Base-by-base conservation (phyloP, 2,113 vertebrate genomes). In the Istiophorus platypterus region DNA sequence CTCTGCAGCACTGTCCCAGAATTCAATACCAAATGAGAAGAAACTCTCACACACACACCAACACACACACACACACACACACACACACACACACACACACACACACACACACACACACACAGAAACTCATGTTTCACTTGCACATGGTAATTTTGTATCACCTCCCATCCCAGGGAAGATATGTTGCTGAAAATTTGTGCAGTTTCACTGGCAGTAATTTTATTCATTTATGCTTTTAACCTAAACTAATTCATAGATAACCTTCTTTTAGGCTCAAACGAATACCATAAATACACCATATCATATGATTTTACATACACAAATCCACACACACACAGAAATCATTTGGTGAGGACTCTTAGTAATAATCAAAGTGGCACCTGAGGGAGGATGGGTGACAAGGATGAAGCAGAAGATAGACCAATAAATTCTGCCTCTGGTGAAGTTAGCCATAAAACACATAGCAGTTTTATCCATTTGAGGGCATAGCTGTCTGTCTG, bases 171-270 rank as follows among this genome's bases (percentile, higher is more conserved):
- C 81, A 27, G n/a, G 9, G 59, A 76, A 83, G 80, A 92, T 51
- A 63, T 70, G 59, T 56, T 26, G 54, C 41, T 63, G 58, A 73
- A 82, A 67, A 80, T 80, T 14, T 81, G 78, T 85, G 84, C 71
- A 61, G 72, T 85, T 86, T 89, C 78, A 73, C 20, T 80, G 65
- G 77, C 80, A 75, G 75, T 71, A 82, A 92, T 89, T 88, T 73
- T 85, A 91, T 93, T 94, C 79, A 56, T 90, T 82, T 92, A 88
- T 89, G 80, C 76, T 89, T 91, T 92, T 91, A 81, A 93, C 91
- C 91, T 92, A 26, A 87, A 79, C 62, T 87, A 82, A 91, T 89
- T 78, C 73, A 63, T 31, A 78, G 74, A 90, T 83, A 90, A 85
- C 85, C 74, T 85, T 70, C 22, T 59, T 90, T 79, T 78, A 68